phyloP scores from a whole-genome alignment of 2,113 vertebrate species.

The Pitta sordida region DNA sequence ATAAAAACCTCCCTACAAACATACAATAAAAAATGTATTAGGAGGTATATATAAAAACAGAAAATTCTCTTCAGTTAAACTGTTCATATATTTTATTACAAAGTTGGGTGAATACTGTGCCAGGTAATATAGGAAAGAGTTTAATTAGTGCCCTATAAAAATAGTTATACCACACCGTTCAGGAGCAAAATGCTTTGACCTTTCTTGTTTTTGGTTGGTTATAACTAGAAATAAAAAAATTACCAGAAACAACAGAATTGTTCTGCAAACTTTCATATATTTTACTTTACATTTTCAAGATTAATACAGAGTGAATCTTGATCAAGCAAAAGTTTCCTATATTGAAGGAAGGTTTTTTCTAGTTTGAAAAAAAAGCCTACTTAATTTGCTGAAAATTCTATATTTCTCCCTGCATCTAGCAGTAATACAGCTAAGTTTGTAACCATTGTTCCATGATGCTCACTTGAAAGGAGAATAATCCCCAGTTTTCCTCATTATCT shows the following conservation, averaged over 20 bases:
- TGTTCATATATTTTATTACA: background rate
- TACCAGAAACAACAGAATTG: background rate
- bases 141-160: background rate
- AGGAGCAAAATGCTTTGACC: background rate
- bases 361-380: background rate
- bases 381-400: background rate
- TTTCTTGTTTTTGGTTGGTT: background rate
- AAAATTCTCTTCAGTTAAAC: background rate
- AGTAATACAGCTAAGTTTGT: background rate
- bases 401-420: background rate
- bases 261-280: background rate
- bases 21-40: background rate
- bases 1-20: rapidly evolving
- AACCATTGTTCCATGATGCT: background rate
- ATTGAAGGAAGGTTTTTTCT: too few relatives aligned
- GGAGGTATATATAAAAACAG: background rate
- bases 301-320: background rate
- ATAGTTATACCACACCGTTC: background rate
- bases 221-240: background rate
- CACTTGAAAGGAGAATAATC: background rate
- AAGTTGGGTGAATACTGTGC: background rate
- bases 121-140: background rate
- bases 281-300: background rate
- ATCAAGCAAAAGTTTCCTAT: background rate
- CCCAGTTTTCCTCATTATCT: background rate